These are phyloP conservation scores for Thecocarcelia acutangulata DNA, from an alignment of 2,888 invertebrate species.

Conservation along the genomic window DNA sequence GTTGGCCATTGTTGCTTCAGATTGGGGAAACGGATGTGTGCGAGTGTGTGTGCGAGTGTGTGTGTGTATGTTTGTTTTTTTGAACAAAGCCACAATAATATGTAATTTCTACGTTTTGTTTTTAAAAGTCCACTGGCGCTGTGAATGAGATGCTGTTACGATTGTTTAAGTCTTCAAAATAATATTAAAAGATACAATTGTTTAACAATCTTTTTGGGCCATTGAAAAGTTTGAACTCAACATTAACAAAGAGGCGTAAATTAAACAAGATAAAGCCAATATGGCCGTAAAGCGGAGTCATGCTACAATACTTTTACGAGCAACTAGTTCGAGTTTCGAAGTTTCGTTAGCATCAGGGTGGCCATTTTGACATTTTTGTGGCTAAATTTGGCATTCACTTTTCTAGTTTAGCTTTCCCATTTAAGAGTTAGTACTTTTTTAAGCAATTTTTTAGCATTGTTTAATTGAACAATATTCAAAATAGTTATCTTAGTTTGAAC, in stretches of 20 bases:
- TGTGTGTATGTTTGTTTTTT: no score
- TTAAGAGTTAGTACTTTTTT: no score
- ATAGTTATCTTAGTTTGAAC: no score
- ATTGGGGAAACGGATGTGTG: constrained; percentile 63
- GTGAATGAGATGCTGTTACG: not conserved
- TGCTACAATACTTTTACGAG: not conserved
- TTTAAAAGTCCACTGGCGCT: not conserved
- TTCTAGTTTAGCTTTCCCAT: no score
- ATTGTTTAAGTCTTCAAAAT: constrained; percentile 6
- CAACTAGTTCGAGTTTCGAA: no score
- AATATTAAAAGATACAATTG: constrained; percentile 58
- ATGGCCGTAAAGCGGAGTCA: not conserved
- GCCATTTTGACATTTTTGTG: no score
- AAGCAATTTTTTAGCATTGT: no score
- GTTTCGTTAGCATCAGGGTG: no score
- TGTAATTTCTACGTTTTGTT: constrained; percentile 22
- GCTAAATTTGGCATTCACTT: no score
- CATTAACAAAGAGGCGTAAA: constrained; percentile 1
- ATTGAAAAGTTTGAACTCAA: not conserved
- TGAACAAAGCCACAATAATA: constrained; percentile 51
- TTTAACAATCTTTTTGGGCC: constrained; percentile 5
- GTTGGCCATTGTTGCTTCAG: constrained; percentile 54
- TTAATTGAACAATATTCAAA: no score
- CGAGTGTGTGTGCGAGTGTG: constrained; percentile 53
- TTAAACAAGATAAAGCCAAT: not conserved